These are phyloP conservation scores for Pyrgilauda ruficollis DNA, from an alignment of 2,113 vertebrate species.

Conservation along the genomic window DNA sequence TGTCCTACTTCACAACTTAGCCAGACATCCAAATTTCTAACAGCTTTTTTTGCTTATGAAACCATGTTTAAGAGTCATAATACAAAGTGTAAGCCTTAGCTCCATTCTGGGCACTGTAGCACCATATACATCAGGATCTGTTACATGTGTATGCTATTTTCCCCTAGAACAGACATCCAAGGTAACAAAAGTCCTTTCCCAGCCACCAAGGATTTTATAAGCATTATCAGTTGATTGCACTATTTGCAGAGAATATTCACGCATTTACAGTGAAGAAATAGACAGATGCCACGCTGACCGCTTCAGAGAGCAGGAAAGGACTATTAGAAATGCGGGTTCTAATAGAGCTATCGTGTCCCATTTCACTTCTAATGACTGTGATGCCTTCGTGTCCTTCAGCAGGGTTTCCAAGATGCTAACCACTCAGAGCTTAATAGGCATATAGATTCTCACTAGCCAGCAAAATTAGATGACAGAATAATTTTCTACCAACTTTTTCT, in stretches of 20 bases:
- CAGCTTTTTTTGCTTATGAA: not conserved
- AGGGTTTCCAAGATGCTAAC: conserved; percentile 1
- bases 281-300: not conserved
- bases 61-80: not conserved
- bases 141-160: not conserved
- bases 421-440: not conserved
- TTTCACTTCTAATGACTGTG: conserved; percentile 7
- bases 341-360: not conserved
- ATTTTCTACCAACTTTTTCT: not conserved
- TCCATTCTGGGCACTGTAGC: not conserved
- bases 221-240: not conserved
- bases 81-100: not conserved
- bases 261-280: not conserved
- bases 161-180: not conserved
- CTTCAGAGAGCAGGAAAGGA: not conserved
- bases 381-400: not conserved
- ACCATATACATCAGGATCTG: not conserved
- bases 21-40: not conserved
- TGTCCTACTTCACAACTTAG: not conserved
- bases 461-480: not conserved
- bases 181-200: not conserved
- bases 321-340: not conserved
- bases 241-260: not conserved
- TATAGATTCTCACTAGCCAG: not conserved
- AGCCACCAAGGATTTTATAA: conserved; percentile 14